Conservation (phyloP, 1,140 invertebrate genomes). For the Sitobion miscanthi region DNA sequence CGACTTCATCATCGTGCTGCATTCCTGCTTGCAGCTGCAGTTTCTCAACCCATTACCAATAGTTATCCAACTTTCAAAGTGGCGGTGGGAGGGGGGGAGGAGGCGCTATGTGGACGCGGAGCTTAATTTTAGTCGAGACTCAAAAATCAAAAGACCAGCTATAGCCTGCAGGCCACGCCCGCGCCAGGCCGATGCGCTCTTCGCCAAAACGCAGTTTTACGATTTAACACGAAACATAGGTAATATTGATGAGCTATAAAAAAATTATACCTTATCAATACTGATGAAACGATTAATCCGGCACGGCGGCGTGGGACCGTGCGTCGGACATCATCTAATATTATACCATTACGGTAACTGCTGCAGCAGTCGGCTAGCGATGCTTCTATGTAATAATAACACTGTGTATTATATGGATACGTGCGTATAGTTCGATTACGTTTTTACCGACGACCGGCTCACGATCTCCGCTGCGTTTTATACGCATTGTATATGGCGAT, state of each 20-base stretch:
- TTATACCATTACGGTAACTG: neutral
- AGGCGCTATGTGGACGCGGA: too few relatives aligned
- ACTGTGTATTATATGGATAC: neutral
- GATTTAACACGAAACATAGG: too few relatives aligned
- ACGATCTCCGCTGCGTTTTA: neutral
- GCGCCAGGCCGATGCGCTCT: neutral
- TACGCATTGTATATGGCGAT: neutral
- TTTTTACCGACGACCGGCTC: slow-evolving; percentile 28
- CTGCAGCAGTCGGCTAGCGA: neutral
- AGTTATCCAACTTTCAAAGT: too few relatives aligned
- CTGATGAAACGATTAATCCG: neutral
- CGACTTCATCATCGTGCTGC: too few relatives aligned
- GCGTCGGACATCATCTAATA: neutral
- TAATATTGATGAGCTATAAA: neutral
- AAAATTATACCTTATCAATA: too few relatives aligned
- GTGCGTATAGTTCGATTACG: neutral
- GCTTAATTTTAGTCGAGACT: too few relatives aligned
- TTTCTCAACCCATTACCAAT: too few relatives aligned
- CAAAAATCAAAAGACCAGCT: too few relatives aligned
- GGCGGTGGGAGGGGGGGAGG: too few relatives aligned
- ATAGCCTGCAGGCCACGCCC: too few relatives aligned
- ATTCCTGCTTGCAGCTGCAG: too few relatives aligned
- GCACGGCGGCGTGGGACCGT: neutral
- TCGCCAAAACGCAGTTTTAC: neutral
- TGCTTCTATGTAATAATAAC: neutral